Evolutionary conservation across 2,113 vertebrate genomes (phyloP).

Genomic region (Athene cunicularia): DNA sequence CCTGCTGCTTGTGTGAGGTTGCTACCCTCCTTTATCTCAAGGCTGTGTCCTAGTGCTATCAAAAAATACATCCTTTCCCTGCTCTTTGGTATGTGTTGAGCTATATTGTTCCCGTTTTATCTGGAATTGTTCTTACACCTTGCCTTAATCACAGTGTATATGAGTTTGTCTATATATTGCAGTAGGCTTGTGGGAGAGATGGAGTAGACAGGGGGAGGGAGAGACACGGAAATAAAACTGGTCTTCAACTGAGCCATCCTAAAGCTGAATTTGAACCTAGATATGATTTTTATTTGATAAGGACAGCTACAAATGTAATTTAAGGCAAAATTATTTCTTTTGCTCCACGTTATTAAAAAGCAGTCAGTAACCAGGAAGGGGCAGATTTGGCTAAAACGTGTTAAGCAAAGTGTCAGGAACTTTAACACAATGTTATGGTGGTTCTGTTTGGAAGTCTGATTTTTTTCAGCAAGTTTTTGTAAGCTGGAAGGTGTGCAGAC

Average conservation of each 20-base stretch:
- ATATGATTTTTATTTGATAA: neutral
- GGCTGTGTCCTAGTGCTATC: neutral
- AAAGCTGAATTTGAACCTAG: neutral
- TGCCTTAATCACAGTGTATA: accelerated
- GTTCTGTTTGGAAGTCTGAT: neutral
- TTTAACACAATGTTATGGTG: neutral
- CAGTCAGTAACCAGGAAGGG: neutral
- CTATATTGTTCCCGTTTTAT: neutral
- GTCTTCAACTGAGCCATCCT: neutral
- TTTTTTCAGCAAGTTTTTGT: neutral
- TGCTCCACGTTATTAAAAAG: neutral
- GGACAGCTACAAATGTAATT: neutral
- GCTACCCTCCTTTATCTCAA: neutral
- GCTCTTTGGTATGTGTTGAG: neutral
- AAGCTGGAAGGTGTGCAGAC: neutral
- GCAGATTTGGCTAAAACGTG: neutral
- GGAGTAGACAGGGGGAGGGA: neutral
- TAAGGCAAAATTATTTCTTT: neutral
- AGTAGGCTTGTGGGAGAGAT: neutral
- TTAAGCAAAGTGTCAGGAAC: neutral
- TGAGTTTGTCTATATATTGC: neutral
- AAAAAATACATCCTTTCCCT: neutral
- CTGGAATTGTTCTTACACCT: neutral
- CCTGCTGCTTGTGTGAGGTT: neutral
- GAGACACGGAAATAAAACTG: neutral